Base-by-base conservation (phyloP, 2,888 invertebrate species). In the Urechis unicinctus region DNA sequence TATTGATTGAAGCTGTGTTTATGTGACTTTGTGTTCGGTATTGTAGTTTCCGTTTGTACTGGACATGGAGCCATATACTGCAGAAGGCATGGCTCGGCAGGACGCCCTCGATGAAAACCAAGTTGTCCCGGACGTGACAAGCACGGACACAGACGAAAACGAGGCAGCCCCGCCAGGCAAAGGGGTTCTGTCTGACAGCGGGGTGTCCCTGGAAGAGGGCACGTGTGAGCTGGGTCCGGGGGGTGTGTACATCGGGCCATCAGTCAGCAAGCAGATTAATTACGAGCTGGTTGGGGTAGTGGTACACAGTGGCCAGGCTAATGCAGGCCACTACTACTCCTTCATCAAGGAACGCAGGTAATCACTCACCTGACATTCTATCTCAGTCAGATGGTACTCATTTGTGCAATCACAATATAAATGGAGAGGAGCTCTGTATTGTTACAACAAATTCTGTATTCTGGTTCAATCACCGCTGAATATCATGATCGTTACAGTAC, bases 241-340 rank as follows among this genome's bases (percentile, higher is more conserved):
- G 44, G 30, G 29, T 25, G 29, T 22, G 45, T 22, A n/a, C 42
- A 29, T 17, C 9, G 25, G 17, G 44, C 26, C 22, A 55, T 54
- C 28, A 55, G 48, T 17, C 62, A 64, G 22, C 52, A 68, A 63
- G 50, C 72, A 68, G 58, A 73, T 75, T 45, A 72, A 73, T 58
- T 82, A 81, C 65, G 80, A 81, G 61, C 70, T 82, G 50, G 81
- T 81, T 22, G 82, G 82, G 3, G 76, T 81, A 47, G 77, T 81
- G 24, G 81, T 82, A 2, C 82, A 82, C 67, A 81, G 80, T 65
- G 82, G 82, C 1, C 81, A 81, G 65, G 82, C 81, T 22, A 80
- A 78, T 66, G 82, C 81, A 53, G 82, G 82, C 2, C 82, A 82
- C 66, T 82, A 82, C 67, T 82, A 82, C 61, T 80, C 81, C 22